Evolutionary conservation across 1,140 invertebrate genomes (phyloP).

Genomic region (Bombus polaris): DNA sequence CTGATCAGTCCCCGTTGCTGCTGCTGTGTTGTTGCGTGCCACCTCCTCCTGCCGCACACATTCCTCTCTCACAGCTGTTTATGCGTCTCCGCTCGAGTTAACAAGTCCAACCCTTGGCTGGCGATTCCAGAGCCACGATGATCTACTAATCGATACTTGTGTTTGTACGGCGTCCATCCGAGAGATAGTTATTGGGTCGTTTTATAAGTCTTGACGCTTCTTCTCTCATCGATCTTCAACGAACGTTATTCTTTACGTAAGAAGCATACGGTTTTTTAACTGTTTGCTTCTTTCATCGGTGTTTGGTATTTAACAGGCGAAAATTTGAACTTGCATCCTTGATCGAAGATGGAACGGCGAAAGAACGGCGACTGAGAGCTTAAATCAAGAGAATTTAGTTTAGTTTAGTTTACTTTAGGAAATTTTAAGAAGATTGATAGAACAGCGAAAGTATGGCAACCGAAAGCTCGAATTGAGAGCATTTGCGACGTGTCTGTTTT

Average conservation of each 20-base stretch:
- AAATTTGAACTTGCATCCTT: too few species aligned
- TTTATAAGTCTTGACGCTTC: neutral
- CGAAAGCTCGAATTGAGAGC: neutral
- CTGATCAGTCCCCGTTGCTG: slow-evolving; percentile 37
- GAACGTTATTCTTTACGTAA: neutral
- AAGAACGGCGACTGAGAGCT: too few species aligned
- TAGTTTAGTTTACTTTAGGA: too few species aligned
- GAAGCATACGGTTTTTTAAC: neutral
- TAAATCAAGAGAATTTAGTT: too few species aligned
- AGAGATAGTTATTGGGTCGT: neutral
- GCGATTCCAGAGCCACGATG: too few species aligned
- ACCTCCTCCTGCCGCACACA: neutral
- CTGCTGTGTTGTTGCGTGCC: slow-evolving; percentile 14
- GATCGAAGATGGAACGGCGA: too few species aligned
- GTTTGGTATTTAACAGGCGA: neutral
- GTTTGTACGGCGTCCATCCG: neutral
- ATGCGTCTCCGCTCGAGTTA: slow-evolving; percentile 12
- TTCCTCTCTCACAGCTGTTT: neutral
- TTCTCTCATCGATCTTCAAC: neutral
- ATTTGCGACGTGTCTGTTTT: neutral
- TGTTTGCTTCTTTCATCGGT: neutral
- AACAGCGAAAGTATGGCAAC: too few species aligned
- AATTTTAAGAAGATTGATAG: too few species aligned
- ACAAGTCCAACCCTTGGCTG: neutral
- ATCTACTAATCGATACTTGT: slow-evolving; percentile 20